phyloP scores from a whole-genome alignment of 2,888 invertebrate genomes.

The Ectemnius continuus region DNA sequence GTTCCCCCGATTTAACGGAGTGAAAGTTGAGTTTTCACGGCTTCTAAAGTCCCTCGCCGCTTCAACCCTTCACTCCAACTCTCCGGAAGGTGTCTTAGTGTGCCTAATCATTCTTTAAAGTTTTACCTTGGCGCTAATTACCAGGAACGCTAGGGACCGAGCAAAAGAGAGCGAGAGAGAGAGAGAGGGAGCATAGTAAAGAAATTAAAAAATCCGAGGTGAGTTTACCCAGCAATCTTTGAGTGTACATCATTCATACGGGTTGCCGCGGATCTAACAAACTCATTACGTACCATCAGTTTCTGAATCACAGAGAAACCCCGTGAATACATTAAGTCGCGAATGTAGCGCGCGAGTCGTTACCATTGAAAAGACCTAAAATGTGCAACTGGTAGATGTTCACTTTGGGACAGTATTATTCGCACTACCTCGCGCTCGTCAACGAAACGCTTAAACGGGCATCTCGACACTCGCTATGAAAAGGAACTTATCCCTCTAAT shows the following conservation, averaged over 20 bases:
- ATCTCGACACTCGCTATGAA: too few species aligned
- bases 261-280: constrained; percentile 38
- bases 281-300: constrained; percentile 4
- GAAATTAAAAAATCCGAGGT: constrained; percentile 64
- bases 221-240: constrained; percentile 41
- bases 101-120: constrained; percentile 70
- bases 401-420: neutral
- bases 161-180: neutral
- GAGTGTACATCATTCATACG: constrained; percentile 38
- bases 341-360: neutral
- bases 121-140: constrained; percentile 69
- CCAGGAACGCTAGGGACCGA: constrained; percentile 35
- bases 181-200: constrained; percentile 56
- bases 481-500: too few species aligned
- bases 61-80: constrained; percentile 56
- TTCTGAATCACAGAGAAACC: too few species aligned
- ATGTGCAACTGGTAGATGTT: too few species aligned
- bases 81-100: constrained; percentile 49
- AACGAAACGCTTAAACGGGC: neutral
- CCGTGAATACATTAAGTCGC: too few species aligned
- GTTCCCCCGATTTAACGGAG: constrained; percentile 57
- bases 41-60: constrained; percentile 52
- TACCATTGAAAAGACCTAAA: too few species aligned
- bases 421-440: neutral
- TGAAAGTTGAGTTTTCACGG: constrained; percentile 61